Conservation (phyloP, 2,797 vertebrate genomes). For the Dermochelys coriacea region DNA sequence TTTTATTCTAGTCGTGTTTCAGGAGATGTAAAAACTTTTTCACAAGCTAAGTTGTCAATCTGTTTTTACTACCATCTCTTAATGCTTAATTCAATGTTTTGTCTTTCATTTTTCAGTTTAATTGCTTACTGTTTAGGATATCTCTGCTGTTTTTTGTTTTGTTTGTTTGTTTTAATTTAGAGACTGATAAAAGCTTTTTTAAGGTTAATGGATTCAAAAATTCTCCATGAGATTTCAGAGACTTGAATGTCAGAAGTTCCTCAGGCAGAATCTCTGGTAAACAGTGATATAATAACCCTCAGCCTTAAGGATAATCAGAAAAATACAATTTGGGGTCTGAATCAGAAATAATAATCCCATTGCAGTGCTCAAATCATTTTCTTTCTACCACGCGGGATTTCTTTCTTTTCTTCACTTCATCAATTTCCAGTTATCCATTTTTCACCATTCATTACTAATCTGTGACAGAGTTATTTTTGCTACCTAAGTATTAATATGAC, state of each 20-base stretch:
- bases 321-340: conserved; percentile 39
- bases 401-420: not conserved
- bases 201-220: conserved; percentile 69
- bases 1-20: conserved; percentile 29
- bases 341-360: conserved; percentile 47
- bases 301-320: conserved; percentile 8
- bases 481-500: conserved; percentile 3
- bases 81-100: conserved; percentile 13
- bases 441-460: conserved; percentile 29
- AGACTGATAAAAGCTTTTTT: conserved; percentile 49
- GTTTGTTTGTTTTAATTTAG: not conserved
- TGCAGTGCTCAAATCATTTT: not conserved
- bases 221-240: conserved; percentile 43
- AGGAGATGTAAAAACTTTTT: conserved; percentile 33
- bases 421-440: conserved; percentile 11
- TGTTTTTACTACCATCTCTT: conserved; percentile 33
- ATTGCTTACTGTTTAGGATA: not conserved
- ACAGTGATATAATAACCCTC: conserved; percentile 48
- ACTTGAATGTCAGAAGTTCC: conserved; percentile 56
- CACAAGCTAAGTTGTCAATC: conserved; percentile 28
- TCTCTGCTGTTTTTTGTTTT: conserved; percentile 38
- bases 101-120: conserved; percentile 12
- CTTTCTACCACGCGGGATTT: conserved; percentile 8
- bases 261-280: conserved; percentile 31
- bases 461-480: not conserved